These are phyloP conservation scores for Synergus gifuensis DNA, from an alignment of 2,888 invertebrate genomes.

Conservation along the genomic window DNA sequence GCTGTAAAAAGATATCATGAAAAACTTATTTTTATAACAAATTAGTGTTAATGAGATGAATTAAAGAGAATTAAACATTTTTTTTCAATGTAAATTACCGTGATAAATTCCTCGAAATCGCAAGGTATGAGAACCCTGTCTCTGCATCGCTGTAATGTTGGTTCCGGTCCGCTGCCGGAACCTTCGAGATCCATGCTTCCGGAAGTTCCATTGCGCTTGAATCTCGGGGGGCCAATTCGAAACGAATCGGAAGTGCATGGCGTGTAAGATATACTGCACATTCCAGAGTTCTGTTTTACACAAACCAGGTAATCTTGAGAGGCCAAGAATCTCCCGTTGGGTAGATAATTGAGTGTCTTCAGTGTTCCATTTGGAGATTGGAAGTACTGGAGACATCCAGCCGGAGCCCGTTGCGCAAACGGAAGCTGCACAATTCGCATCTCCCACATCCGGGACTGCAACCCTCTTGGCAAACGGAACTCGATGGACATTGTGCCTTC, in stretches of 20 bases:
- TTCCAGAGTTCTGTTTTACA: slow-evolving; percentile 83
- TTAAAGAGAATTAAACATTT: too few relatives aligned
- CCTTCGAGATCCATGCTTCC: slow-evolving; percentile 64
- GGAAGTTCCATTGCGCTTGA: slow-evolving; percentile 47
- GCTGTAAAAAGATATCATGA: too few relatives aligned
- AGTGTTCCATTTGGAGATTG: slow-evolving; percentile 82
- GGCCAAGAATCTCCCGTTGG: slow-evolving; percentile 89
- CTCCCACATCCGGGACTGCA: slow-evolving; percentile 88
- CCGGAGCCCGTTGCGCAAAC: slow-evolving; percentile 87
- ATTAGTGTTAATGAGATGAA: too few relatives aligned
- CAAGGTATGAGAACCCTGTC: slow-evolving; percentile 90
- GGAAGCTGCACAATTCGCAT: slow-evolving; percentile 87
- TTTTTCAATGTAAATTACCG: slow-evolving; percentile 78
- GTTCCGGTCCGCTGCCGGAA: slow-evolving; percentile 74
- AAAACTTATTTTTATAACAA: too few relatives aligned
- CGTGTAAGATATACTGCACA: slow-evolving; percentile 87
- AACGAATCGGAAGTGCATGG: slow-evolving; percentile 89
- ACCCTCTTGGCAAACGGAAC: slow-evolving; percentile 81
- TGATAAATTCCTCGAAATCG: slow-evolving; percentile 90
- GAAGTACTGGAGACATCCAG: slow-evolving; percentile 88
- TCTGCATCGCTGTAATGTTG: slow-evolving; percentile 80
- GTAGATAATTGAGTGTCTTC: slow-evolving; percentile 89
- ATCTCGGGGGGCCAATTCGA: slow-evolving; percentile 82
- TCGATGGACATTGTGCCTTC: slow-evolving; percentile 79
- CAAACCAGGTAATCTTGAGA: slow-evolving; percentile 89